A percentile compares a stretch with the other conserved stretches of the same genome.
Conservation (phyloP, 1,140 invertebrate species). For the Neodiprion fabricii region DNA sequence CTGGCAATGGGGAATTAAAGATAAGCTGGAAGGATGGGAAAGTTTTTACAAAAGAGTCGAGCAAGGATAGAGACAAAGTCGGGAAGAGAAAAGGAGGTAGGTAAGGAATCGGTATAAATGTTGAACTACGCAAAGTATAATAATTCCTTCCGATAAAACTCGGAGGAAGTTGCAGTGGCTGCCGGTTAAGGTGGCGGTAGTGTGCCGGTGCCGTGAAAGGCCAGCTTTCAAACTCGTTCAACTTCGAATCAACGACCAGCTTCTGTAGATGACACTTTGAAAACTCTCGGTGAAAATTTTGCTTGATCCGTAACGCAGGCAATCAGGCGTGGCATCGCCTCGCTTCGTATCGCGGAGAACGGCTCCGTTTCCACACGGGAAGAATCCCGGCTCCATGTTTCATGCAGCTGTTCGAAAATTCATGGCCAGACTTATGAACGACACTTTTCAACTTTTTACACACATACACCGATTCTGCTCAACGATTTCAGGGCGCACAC, state of each 20-base stretch:
- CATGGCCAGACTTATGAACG: conserved; percentile 5
- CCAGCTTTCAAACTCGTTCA: not conserved
- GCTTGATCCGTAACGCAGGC: not conserved
- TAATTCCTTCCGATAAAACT: too few species aligned
- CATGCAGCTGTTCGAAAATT: conserved; percentile 5
- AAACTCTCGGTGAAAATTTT: conserved; percentile 1
- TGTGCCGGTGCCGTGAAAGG: not conserved
- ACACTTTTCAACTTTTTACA: conserved; percentile 4
- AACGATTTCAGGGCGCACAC: not conserved
- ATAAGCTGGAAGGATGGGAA: too few species aligned
- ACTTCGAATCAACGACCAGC: not conserved
- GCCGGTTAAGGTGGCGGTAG: too few species aligned
- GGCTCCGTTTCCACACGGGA: too few species aligned
- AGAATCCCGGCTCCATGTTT: not conserved
- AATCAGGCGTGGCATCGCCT: conserved; percentile 3
- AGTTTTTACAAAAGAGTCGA: too few species aligned
- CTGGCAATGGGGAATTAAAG: too few species aligned
- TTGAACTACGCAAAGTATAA: too few species aligned
- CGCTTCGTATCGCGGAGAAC: not conserved
- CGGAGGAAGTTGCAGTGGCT: too few species aligned
- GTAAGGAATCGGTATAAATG: too few species aligned
- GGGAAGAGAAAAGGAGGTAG: too few species aligned
- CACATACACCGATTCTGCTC: not conserved
- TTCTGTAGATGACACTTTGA: conserved; percentile 7
- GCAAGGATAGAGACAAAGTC: too few species aligned